Base-by-base conservation (phyloP, 2,113 vertebrate genomes). In the Desmodus rotundus region DNA sequence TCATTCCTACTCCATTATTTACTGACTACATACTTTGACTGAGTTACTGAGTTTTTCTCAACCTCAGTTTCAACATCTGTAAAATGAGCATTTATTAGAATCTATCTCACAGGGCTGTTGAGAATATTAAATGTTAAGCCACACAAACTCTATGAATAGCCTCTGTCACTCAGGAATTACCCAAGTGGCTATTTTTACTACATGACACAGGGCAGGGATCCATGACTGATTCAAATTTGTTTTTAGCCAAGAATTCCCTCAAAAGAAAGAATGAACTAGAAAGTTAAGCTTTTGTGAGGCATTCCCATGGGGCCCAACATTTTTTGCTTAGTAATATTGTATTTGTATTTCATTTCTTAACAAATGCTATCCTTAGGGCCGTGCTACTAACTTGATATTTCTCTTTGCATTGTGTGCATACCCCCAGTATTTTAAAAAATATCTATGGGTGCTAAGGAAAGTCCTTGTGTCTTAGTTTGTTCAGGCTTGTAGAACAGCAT, bases 221-320 rank as follows among this genome's bases (percentile, higher is more conserved):
- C 72, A 54, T 38, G 70, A 85, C 31, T 41, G 2, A 72, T 54
- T 15, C 19, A 16, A 92, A 77, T 26, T 65, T 68, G 14, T 77
- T 76, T 61, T 78, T 63, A 80, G 17, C 17, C 68, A 87, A 92
- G 22, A 43, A 95, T 68, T 92, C 19, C 28, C 43, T 72, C 65
- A 70, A 91, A 93, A 85, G 26, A 80, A 94, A 95, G 54, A 92
- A 72, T 33, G 7, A 82, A 15, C 56, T 81, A 65, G 81, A 95
- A 96, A 88, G 73, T 58, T 72, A 92, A 85, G 4, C 87, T 83
- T 70, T 86, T 38, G 76, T 52, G 36, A 68, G 45, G 41, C 47
- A 65, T 84, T 92, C 74, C 56, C 85, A 33, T 7, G 26, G 56
- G 36, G 31, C 24, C 36, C 15, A 16, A 61, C 67, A 16, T 61